Percentiles rank a stretch among this genome's conserved stretches.
These are phyloP conservation scores for Nysson spinosus DNA, from an alignment of 2,888 invertebrate genomes.

Conservation along the genomic window DNA sequence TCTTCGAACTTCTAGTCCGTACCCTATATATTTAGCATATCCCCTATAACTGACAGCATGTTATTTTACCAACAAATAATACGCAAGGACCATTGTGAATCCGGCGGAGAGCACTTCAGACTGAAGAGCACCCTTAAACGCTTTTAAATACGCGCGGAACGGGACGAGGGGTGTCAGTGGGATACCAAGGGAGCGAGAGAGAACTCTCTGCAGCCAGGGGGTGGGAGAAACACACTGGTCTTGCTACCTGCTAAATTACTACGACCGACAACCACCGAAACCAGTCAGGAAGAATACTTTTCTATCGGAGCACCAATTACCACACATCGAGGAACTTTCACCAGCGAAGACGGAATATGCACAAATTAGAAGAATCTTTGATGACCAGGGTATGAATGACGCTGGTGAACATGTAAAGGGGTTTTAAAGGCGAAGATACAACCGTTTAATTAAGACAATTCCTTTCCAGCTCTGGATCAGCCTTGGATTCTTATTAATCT, in stretches of 20 bases:
- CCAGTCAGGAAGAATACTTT: slow-evolving; percentile 37
- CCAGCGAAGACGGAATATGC: slow-evolving; percentile 7
- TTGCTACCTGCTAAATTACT: slow-evolving; percentile 64
- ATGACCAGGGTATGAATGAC: too few relatives aligned
- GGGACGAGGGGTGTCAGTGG: slow-evolving; percentile 39
- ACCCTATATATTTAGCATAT: slow-evolving; percentile 73
- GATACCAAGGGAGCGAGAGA: slow-evolving; percentile 34
- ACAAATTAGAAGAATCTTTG: too few relatives aligned
- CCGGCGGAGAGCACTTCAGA: slow-evolving; percentile 65
- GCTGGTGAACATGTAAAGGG: too few relatives aligned
- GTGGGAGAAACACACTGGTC: slow-evolving; percentile 43
- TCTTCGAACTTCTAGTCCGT: slow-evolving; percentile 56
- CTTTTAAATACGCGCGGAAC: slow-evolving; percentile 69
- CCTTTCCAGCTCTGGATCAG: too few relatives aligned
- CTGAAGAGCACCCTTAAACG: slow-evolving; percentile 69
- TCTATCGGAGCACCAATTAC: slow-evolving; percentile 52
- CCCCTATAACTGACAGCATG: slow-evolving; percentile 72
- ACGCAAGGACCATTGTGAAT: slow-evolving; percentile 68
- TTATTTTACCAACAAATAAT: slow-evolving; percentile 75
- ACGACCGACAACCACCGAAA: slow-evolving; percentile 43
- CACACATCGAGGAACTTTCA: slow-evolving; percentile 45
- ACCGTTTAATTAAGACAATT: too few relatives aligned
- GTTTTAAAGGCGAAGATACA: too few relatives aligned
- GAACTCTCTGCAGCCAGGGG: slow-evolving; percentile 19
- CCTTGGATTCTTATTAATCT: too few relatives aligned